Evolutionary conservation across 1,140 invertebrate species (phyloP).

Genomic region (Planococcus citri): DNA sequence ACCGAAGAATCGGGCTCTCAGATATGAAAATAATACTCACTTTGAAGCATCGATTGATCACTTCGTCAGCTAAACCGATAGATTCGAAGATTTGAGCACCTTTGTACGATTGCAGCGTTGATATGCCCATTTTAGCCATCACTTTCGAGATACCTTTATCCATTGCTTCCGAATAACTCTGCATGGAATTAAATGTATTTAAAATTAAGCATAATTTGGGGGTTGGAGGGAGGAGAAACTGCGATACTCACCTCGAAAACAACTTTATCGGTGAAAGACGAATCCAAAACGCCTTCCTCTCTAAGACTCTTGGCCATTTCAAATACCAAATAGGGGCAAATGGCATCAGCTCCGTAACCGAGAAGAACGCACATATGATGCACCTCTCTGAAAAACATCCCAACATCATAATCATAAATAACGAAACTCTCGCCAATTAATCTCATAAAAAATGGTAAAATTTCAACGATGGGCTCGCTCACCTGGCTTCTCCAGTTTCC

Average conservation of each 20-base stretch:
- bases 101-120: constrained; percentile 97
- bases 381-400: constrained; percentile 53
- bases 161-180: constrained; percentile 57
- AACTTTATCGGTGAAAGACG: constrained; percentile 61
- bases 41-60: constrained; percentile 90
- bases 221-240: not conserved
- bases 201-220: not conserved
- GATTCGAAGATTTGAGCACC: constrained; percentile 99
- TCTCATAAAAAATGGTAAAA: too few relatives aligned
- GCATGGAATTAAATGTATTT: constrained; percentile 22
- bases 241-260: constrained; percentile 55
- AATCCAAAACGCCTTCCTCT: constrained; percentile 65
- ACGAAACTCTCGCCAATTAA: too few relatives aligned
- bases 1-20: not conserved
- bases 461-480: too few relatives aligned
- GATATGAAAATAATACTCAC: constrained; percentile 34
- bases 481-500: constrained; percentile 85
- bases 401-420: not conserved
- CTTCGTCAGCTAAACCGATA: constrained; percentile 81
- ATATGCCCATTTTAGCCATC: constrained; percentile 99
- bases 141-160: constrained; percentile 76
- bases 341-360: constrained; percentile 93
- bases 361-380: constrained; percentile 93
- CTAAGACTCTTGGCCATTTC: constrained; percentile 74
- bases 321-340: constrained; percentile 94